Percentiles rank a stretch among this genome's conserved stretches.
Evolutionary conservation across 2,113 vertebrate species (phyloP).

Genomic region (Pterocles orientalis): DNA sequence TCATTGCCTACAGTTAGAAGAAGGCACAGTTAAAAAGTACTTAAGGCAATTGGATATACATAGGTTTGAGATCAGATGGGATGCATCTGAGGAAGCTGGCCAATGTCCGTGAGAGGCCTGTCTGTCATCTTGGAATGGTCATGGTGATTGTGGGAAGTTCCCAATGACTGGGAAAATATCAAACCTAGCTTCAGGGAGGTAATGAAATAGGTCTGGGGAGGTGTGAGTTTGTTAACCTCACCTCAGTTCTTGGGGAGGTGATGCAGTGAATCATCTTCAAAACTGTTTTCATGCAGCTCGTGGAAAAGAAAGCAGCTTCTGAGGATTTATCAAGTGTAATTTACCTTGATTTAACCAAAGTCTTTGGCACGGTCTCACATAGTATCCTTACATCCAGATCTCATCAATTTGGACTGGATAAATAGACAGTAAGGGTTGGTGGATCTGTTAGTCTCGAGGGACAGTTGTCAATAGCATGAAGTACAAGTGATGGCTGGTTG

Average conservation of each 20-base stretch:
- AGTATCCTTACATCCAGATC: background rate
- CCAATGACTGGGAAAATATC: background rate
- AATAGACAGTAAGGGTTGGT: background rate
- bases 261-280: background rate
- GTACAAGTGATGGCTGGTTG: background rate
- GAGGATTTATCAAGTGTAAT: background rate
- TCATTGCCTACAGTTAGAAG: background rate
- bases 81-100: background rate
- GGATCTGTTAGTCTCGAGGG: background rate
- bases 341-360: background rate
- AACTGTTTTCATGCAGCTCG: background rate
- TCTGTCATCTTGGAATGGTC: background rate
- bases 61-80: background rate
- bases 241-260: background rate
- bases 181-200: background rate
- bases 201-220: background rate
- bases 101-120: background rate
- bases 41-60: background rate
- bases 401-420: background rate
- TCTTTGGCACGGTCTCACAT: background rate
- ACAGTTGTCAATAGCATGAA: background rate
- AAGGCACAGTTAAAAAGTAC: background rate
- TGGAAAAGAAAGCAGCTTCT: background rate
- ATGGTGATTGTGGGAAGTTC: background rate
- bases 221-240: background rate